These are phyloP conservation scores for Thereuonema tuberculata DNA, from an alignment of 1,140 invertebrate genomes.

Conservation along the genomic window DNA sequence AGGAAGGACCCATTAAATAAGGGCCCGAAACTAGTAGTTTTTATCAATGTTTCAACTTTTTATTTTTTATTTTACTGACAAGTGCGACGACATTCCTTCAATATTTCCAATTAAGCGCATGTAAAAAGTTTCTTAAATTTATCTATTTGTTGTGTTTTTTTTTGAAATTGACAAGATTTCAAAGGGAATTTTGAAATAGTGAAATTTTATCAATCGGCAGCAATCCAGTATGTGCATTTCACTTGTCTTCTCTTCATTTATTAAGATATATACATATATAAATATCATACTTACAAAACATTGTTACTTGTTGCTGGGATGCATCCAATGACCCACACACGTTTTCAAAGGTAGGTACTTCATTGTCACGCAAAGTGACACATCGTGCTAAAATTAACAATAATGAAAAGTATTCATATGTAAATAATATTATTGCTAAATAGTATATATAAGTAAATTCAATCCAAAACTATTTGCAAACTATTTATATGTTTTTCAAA, in stretches of 20 bases:
- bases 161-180: neutral
- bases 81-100: too few species aligned
- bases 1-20: too few species aligned
- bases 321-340: slow-evolving; percentile 56
- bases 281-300: slow-evolving; percentile 42
- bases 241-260: too few species aligned
- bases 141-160: neutral
- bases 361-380: slow-evolving; percentile 44
- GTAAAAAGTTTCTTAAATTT: neutral
- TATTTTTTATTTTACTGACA: too few species aligned
- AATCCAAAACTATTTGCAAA: neutral
- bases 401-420: neutral
- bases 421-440: too few species aligned
- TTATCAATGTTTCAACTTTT: too few species aligned
- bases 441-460: slow-evolving; percentile 3
- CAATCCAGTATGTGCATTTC: too few species aligned
- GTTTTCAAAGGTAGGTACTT: slow-evolving; percentile 53
- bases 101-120: too few species aligned
- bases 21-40: too few species aligned
- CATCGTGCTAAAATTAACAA: slow-evolving; percentile 45
- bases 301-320: slow-evolving; percentile 65
- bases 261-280: neutral
- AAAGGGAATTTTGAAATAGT: neutral
- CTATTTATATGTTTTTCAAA: slow-evolving; percentile 8
- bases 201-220: too few species aligned